phyloP scores from a whole-genome alignment of 2,113 vertebrate genomes.

The Sebastes schlegelii region DNA sequence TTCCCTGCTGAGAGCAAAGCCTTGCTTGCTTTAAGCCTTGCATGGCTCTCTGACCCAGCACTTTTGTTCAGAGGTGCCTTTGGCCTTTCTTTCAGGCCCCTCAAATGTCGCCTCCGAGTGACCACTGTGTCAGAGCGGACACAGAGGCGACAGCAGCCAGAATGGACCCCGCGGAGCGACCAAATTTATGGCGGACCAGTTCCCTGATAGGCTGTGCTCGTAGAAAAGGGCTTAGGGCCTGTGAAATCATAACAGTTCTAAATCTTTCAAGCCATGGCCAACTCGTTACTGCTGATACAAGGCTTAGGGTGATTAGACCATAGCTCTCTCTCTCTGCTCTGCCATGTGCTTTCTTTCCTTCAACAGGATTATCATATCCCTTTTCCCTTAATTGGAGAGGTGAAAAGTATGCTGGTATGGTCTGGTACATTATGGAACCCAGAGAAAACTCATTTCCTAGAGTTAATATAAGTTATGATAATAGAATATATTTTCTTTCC shows the following conservation, averaged over 20 bases:
- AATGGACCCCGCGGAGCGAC: constrained; percentile 10
- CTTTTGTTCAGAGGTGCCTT: constrained; percentile 62
- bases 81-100: constrained; percentile 56
- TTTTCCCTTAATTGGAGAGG: constrained; percentile 70
- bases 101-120: constrained; percentile 58
- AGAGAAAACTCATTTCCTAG: constrained; percentile 17
- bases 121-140: constrained; percentile 45
- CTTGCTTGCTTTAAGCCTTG: constrained; percentile 46
- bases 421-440: constrained; percentile 17
- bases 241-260: constrained; percentile 69
- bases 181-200: constrained; percentile 47
- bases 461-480: not conserved
- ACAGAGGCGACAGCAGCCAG: constrained; percentile 26
- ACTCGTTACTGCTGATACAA: constrained; percentile 70
- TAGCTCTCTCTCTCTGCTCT: constrained; percentile 48
- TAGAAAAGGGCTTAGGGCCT: constrained; percentile 57
- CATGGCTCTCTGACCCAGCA: constrained; percentile 57
- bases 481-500: constrained; percentile 2
- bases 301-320: constrained; percentile 73
- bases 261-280: constrained; percentile 69
- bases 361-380: constrained; percentile 71
- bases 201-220: constrained; percentile 33
- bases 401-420: constrained; percentile 56
- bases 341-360: constrained; percentile 61
- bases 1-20: constrained; percentile 70